These are phyloP conservation scores for Megatriorchis doriae DNA, from an alignment of 2,113 vertebrate species.

Conservation along the genomic window DNA sequence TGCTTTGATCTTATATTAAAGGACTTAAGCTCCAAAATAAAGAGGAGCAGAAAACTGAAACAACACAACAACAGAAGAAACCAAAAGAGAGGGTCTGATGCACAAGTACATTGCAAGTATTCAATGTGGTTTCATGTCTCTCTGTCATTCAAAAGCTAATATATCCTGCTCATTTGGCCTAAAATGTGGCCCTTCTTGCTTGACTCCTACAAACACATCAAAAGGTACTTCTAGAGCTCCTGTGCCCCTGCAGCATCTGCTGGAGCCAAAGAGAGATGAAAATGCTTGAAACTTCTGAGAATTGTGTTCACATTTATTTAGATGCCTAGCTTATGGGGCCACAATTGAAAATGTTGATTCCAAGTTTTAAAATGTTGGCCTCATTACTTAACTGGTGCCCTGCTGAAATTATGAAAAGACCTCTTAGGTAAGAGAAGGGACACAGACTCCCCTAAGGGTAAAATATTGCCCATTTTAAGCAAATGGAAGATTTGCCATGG, in stretches of 20 bases:
- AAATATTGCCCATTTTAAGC: slow-evolving; percentile 20
- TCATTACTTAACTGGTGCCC: neutral
- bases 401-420: slow-evolving; percentile 9
- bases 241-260: neutral
- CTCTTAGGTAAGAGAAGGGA: slow-evolving; percentile 24
- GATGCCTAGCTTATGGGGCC: slow-evolving; percentile 21
- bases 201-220: slow-evolving; percentile 37
- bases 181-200: slow-evolving; percentile 38
- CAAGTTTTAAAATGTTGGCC: slow-evolving; percentile 12
- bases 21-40: slow-evolving; percentile 58
- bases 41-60: slow-evolving; percentile 57
- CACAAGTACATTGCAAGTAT: slow-evolving; percentile 54
- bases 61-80: slow-evolving; percentile 60
- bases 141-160: slow-evolving; percentile 24
- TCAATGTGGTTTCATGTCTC: slow-evolving; percentile 37
- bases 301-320: neutral
- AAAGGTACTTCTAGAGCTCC: slow-evolving; percentile 17
- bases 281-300: neutral
- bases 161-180: slow-evolving; percentile 23
- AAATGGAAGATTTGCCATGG: slow-evolving; percentile 7
- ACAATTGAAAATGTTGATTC: slow-evolving; percentile 13
- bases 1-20: slow-evolving; percentile 63
- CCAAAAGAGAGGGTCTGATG: slow-evolving; percentile 54
- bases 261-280: slow-evolving; percentile 57
- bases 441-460: neutral